Conservation (phyloP, 2,888 invertebrate genomes). For the Cabera pusaria region DNA sequence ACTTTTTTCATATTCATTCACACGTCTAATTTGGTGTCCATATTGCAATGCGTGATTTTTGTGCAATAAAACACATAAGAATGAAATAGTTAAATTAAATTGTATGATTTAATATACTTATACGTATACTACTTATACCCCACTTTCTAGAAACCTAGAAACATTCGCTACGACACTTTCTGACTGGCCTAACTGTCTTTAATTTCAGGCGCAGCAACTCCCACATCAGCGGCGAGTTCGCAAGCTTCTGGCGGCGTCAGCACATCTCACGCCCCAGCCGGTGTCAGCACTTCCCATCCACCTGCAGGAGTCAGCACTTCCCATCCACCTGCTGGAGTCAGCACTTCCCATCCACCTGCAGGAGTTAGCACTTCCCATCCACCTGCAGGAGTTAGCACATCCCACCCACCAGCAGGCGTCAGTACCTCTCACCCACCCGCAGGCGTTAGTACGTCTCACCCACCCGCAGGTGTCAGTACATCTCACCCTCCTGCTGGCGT, state of each 20-base stretch:
- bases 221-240: slow-evolving; percentile 45
- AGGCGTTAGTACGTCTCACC: slow-evolving; percentile 39
- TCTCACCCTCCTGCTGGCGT: slow-evolving; percentile 48
- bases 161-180: too few species aligned
- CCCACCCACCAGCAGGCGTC: slow-evolving; percentile 43
- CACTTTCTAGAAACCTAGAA: too few species aligned
- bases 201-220: slow-evolving; percentile 32
- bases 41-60: too few species aligned
- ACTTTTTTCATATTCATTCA: too few species aligned
- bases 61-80: too few species aligned
- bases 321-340: slow-evolving; percentile 44
- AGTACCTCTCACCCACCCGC: slow-evolving; percentile 40
- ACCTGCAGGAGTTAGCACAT: slow-evolving; percentile 43
- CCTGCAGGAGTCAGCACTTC: slow-evolving; percentile 61
- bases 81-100: too few species aligned
- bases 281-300: slow-evolving; percentile 58
- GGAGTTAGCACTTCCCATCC: slow-evolving; percentile 47
- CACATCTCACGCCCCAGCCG: slow-evolving; percentile 45
- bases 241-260: slow-evolving; percentile 52
- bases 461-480: slow-evolving; percentile 46
- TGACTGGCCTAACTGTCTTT: too few species aligned
- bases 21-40: too few species aligned
- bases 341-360: slow-evolving; percentile 46
- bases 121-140: too few species aligned
- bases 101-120: too few species aligned